Conservation (phyloP, 1,140 invertebrate species). For the Adelges cooleyi region DNA sequence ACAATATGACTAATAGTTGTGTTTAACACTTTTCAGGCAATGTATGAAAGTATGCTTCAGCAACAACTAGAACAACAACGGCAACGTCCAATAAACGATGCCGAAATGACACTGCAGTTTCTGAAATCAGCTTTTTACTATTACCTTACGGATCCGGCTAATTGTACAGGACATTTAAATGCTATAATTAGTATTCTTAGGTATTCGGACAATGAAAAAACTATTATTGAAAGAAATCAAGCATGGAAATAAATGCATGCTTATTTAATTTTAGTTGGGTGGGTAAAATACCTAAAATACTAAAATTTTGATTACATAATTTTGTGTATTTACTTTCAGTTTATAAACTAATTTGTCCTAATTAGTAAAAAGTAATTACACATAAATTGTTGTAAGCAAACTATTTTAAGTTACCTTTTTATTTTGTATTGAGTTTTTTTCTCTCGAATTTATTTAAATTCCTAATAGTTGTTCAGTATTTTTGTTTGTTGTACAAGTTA, state of each 20-base stretch:
- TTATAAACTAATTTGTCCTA: no score
- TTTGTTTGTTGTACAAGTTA: background rate
- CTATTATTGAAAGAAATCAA: constrained; percentile 51
- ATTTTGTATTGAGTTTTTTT: constrained; percentile 4
- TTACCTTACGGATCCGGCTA: constrained; percentile 75
- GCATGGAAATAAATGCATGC: constrained; percentile 31
- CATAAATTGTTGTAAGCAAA: background rate
- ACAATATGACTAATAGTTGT: no score
- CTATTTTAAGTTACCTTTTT: background rate
- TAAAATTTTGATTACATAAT: no score
- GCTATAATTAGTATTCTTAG: constrained; percentile 78
- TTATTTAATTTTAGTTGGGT: no score
- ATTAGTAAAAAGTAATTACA: no score
- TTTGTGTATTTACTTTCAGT: no score
- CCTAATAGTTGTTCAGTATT: background rate
- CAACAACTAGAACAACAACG: constrained; percentile 43
- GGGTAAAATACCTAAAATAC: no score
- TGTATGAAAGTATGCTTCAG: constrained; percentile 67
- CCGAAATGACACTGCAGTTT: constrained; percentile 75
- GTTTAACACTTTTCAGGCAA: constrained; percentile 48
- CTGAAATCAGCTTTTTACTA: constrained; percentile 83
- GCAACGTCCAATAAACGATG: constrained; percentile 50
- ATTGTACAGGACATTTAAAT: constrained; percentile 66
- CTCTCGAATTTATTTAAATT: background rate
- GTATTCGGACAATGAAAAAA: constrained; percentile 60